These are phyloP conservation scores for Amphiprion percula DNA, from an alignment of 2,113 vertebrate species.

Conservation along the genomic window DNA sequence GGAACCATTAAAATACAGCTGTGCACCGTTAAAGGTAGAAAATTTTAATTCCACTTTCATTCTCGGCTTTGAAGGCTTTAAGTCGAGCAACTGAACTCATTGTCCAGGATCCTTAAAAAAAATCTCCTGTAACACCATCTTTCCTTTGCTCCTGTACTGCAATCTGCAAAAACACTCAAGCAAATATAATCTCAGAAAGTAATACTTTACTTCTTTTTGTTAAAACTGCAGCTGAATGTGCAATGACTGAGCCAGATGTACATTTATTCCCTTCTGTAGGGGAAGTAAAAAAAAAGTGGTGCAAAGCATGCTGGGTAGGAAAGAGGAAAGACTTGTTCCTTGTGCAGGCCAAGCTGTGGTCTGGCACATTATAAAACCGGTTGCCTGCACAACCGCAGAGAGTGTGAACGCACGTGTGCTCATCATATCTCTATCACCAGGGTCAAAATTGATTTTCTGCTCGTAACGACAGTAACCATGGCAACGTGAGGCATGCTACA, in stretches of 20 bases:
- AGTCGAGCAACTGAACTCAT: background rate
- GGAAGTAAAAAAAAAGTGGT: constrained; percentile 28
- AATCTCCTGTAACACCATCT: background rate
- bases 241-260: constrained; percentile 4
- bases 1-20: too few relatives aligned
- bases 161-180: background rate
- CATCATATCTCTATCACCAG: constrained; percentile 56
- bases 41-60: too few relatives aligned
- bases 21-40: too few relatives aligned
- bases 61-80: too few relatives aligned
- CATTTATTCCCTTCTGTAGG: constrained; percentile 27
- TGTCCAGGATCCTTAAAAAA: background rate
- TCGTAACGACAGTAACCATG: constrained; percentile 58
- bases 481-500: constrained; percentile 53
- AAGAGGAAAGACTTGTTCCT: constrained; percentile 35
- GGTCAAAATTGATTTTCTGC: constrained; percentile 69
- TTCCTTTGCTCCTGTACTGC: background rate
- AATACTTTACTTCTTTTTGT: constrained; percentile 18
- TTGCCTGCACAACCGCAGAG: constrained; percentile 9
- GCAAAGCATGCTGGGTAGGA: constrained; percentile 31
- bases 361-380: constrained; percentile 27
- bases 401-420: constrained; percentile 3
- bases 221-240: constrained; percentile 23
- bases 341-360: constrained; percentile 24
- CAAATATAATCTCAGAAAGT: constrained; percentile 32